These are phyloP conservation scores for Pristionchus mayeri DNA, from an alignment of 2,888 invertebrate species.

Conservation along the genomic window DNA sequence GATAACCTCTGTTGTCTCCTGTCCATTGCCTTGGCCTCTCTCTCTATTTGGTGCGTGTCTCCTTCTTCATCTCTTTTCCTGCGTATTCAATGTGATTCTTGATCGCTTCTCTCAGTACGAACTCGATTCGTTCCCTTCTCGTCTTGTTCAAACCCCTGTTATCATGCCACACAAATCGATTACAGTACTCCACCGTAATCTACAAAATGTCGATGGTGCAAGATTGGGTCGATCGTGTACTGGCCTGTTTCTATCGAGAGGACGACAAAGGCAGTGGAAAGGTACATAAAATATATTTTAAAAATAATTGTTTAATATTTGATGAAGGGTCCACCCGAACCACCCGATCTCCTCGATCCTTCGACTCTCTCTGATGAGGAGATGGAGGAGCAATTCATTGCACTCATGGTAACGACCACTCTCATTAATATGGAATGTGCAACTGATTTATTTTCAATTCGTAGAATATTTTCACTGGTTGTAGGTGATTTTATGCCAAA, in stretches of 20 bases:
- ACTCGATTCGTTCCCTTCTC: neutral
- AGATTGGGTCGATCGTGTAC: conserved; percentile 67
- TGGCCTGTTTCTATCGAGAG: conserved; percentile 61
- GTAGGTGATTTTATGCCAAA: too few relatives aligned
- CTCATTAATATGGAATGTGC: too few relatives aligned
- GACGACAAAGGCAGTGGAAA: conserved; percentile 49
- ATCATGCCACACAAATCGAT: too few relatives aligned
- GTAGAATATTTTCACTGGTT: too few relatives aligned
- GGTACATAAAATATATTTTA: neutral
- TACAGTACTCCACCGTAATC: conserved; percentile 24
- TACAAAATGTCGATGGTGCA: conserved; percentile 48
- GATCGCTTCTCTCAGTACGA: neutral
- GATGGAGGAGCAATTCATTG: conserved; percentile 16
- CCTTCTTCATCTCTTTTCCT: neutral
- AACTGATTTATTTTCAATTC: too few relatives aligned
- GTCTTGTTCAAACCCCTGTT: too few relatives aligned
- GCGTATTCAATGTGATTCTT: conserved; percentile 23
- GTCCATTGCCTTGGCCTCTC: too few relatives aligned
- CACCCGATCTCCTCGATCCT: conserved; percentile 7
- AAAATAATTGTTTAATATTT: neutral
- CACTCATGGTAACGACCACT: conserved; percentile 10
- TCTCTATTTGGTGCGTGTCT: conserved; percentile 14
- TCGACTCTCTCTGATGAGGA: neutral
- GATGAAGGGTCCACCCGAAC: conserved; percentile 30
- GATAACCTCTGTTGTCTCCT: too few relatives aligned